Evolutionary conservation across 2,113 vertebrate genomes (phyloP).

Genomic region (Athene noctua): DNA sequence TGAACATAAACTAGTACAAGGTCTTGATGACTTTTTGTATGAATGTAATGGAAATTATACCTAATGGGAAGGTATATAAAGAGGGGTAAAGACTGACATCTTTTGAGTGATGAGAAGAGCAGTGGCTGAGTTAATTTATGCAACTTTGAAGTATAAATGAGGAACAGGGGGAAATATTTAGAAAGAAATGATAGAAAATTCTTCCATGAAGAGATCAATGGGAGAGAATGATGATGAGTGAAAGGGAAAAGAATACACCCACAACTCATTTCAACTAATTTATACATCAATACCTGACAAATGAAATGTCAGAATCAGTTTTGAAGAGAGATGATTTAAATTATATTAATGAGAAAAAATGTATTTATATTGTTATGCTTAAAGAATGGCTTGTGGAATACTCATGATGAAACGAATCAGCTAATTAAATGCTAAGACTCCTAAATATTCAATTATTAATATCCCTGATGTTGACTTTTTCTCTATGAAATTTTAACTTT

Average conservation of each 20-base stretch:
- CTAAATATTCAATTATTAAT: neutral
- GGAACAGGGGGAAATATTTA: neutral
- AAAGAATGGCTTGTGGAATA: neutral
- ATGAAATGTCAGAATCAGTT: neutral
- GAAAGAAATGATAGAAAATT: neutral
- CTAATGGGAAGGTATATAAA: neutral
- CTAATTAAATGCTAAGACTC: neutral
- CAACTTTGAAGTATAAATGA: neutral
- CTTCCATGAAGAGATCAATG: neutral
- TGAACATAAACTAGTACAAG: neutral
- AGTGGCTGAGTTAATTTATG: neutral
- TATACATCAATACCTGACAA: neutral
- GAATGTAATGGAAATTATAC: neutral
- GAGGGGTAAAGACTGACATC: neutral
- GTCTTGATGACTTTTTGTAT: neutral
- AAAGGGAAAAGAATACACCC: neutral
- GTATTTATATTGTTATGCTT: neutral
- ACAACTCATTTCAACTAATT: neutral
- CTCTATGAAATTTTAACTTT: neutral
- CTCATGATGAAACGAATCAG: neutral
- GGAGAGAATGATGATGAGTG: neutral
- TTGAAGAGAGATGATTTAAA: accelerated
- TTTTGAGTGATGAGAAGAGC: neutral
- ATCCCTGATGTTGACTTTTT: neutral
- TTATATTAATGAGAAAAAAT: neutral